Conservation (phyloP, 2,797 vertebrate species). For the Hemitrygon akajei region DNA sequence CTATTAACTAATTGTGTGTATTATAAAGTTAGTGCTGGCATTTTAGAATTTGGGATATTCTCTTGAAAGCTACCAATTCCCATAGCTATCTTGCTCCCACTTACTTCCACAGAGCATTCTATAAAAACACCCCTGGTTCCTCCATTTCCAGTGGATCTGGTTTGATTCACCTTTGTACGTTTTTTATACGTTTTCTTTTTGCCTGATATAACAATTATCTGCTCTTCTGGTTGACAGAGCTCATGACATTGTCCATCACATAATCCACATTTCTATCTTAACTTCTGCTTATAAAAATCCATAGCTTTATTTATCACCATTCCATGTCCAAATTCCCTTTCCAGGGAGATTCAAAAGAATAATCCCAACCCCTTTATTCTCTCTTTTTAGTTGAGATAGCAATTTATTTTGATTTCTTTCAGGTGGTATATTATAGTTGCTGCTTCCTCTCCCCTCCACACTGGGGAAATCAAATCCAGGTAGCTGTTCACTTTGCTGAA, state of each 20-base stretch:
- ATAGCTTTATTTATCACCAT: not conserved
- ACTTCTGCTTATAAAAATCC: not conserved
- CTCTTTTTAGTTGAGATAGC: not conserved
- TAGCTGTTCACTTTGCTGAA: not conserved
- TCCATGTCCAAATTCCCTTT: not conserved
- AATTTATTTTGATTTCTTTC: not conserved
- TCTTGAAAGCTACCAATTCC: not conserved
- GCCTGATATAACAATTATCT: not conserved
- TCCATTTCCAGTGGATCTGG: not conserved
- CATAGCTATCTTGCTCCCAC: not conserved
- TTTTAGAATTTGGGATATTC: not conserved
- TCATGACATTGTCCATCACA: not conserved
- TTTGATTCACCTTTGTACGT: not conserved
- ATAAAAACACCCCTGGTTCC: not conserved
- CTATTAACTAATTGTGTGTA: not conserved
- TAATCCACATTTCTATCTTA: not conserved
- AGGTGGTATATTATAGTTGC: not conserved
- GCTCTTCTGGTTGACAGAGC: not conserved
- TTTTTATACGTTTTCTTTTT: not conserved
- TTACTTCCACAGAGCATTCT: not conserved
- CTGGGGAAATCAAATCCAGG: not conserved
- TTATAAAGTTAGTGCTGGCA: not conserved
- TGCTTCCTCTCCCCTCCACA: not conserved
- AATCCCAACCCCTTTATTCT: not conserved
- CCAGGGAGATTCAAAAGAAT: not conserved